phyloP scores from a whole-genome alignment of 2,888 invertebrate species.

The Drosophila histrio region DNA sequence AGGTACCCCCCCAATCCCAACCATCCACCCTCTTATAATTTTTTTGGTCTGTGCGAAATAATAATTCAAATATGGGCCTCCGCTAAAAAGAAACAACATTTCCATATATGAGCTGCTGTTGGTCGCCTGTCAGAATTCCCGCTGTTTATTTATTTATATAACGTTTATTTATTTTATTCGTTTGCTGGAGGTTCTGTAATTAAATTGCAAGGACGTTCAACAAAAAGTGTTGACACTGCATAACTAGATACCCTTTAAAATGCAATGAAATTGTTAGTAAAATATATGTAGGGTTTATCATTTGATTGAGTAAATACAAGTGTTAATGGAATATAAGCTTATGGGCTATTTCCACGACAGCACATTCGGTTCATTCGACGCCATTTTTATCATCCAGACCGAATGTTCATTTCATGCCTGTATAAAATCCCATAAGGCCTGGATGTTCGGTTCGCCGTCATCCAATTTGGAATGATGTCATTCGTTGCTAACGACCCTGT shows the following conservation, averaged over 20 bases:
- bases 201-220: conserved; percentile 38
- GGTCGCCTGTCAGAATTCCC: neutral
- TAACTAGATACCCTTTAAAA: neutral
- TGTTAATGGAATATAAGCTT: too few species aligned
- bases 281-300: too few species aligned
- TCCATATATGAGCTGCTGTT: conserved; percentile 5
- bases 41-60: conserved; percentile 7
- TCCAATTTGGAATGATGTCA: too few species aligned
- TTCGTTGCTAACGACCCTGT: too few species aligned
- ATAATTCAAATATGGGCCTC: neutral
- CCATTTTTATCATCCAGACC: too few species aligned
- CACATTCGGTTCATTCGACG: too few species aligned
- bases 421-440: too few species aligned
- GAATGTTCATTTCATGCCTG: too few species aligned
- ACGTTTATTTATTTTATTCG: conserved; percentile 36
- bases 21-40: neutral
- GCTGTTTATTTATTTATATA: conserved; percentile 26
- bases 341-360: too few species aligned
- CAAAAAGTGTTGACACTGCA: neutral
- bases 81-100: conserved; percentile 5
- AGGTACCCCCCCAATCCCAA: neutral
- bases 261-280: too few species aligned
- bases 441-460: too few species aligned
- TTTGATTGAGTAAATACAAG: too few species aligned
- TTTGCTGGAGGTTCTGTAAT: conserved; percentile 32